phyloP scores from a whole-genome alignment of 1,140 invertebrate genomes.

The Penaeus indicus region DNA sequence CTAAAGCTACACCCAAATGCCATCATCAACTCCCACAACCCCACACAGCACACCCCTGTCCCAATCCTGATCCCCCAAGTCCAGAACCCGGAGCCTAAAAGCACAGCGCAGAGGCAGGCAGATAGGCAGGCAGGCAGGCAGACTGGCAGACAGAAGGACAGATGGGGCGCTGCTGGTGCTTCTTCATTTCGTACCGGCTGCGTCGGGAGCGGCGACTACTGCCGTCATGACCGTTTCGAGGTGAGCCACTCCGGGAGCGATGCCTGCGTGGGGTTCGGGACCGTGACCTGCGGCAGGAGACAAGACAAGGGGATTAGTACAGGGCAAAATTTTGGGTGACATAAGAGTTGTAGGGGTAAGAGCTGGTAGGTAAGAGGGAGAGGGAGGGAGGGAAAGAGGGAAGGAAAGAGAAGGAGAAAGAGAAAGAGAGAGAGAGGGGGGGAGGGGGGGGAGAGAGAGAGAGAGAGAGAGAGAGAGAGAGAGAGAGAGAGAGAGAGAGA shows the following conservation, averaged over 20 bases:
- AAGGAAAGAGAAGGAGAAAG: no score
- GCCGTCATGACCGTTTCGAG: constrained; percentile 45
- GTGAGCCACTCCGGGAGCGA: constrained; percentile 51
- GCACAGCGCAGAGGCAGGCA: no score
- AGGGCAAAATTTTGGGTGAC: no score
- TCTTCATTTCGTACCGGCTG: constrained; percentile 37
- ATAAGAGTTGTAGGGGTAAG: no score
- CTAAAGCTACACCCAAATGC: no score
- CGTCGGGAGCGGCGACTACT: constrained; percentile 29
- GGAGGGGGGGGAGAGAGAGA: constrained; percentile 17
- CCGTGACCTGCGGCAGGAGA: constrained; percentile 38
- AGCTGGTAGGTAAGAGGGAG: not conserved
- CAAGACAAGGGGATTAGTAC: not conserved
- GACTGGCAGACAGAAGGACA: no score
- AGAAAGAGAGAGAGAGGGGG: not conserved
- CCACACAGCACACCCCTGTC: no score
- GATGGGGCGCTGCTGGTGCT: not conserved
- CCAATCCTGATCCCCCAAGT: no score
- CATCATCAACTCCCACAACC: no score
- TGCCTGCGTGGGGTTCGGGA: constrained; percentile 54
- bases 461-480: not conserved
- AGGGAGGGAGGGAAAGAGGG: not conserved
- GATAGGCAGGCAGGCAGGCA: no score
- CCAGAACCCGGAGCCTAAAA: no score
- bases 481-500: not conserved